Base-by-base conservation (phyloP, 2,797 vertebrate genomes). In the Phrynocephalus forsythii region DNA sequence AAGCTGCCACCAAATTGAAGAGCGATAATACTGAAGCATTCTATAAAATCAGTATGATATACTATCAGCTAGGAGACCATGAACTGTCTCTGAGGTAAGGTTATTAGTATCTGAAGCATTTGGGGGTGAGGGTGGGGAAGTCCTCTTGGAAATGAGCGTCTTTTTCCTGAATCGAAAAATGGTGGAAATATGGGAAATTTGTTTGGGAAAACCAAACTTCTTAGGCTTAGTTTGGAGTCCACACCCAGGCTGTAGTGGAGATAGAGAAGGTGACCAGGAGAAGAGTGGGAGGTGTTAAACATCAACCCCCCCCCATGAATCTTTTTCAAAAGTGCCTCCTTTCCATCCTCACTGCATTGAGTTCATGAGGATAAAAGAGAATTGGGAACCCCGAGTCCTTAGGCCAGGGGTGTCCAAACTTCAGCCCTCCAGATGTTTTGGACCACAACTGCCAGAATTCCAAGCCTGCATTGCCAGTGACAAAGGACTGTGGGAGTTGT, bases 11-110 rank as follows among this genome's bases (percentile, higher is more conserved):
- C 83, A 99, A 99, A 95, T 94, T 99, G 92, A 99, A 97, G 96
- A 99, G 89, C 38, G 99, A 99, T 96, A 99, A 99, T 87, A 99
- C 98, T 0, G 97, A 98, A 95, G 98, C 98, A 71, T 99, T 98
- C 95, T 98, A 98, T 96, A 98, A 98, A 95, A 98, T 99, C 95
- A 99, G 98, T 97, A 98, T 82, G 87, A 98, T 99, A 95, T 99
- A 99, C 94, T 99, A 99, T 91, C 96, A 97, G 60, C 97, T 99
- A 48, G 99, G 99, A 92, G 98, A 99, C 95, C 98, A 99, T 1
- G 98, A 99, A 90, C 97, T 99, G 95, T 98, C 99, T 86, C 98
- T 99, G 93, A 98, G 96, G 99, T 99, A 96, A 97, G 96, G 93
- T 87, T 81, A 79, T 48, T 84, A 3, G 48, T 84, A 3, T 63